Base-by-base conservation (phyloP, 2,113 vertebrate genomes). In the Apistogramma diplotaenia region DNA sequence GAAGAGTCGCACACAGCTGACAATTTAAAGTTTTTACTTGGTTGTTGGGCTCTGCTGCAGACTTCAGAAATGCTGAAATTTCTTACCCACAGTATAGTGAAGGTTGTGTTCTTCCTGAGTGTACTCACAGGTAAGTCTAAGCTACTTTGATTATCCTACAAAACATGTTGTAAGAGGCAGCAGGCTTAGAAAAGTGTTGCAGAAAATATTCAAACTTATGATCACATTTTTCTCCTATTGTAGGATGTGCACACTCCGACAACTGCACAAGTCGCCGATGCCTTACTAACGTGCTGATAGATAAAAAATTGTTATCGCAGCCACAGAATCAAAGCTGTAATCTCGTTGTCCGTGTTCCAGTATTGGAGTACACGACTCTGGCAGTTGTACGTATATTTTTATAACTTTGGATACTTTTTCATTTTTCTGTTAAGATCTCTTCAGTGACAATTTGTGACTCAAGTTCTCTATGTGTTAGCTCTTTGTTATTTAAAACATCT, bases 291-390 rank as follows among this genome's bases (percentile, higher is more conserved):
- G 49, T 49, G 67, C 33, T 94, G 54, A 89, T 94, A 15, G 11
- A 55, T 0, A 85, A 85, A 81, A 40, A 54, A 0, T 13, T 27
- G 11, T 1, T 55, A 15, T 90, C 91, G 72, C 88, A 94, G 35
- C 95, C 94, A 7, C 94, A 95, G 85, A 1, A 23, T 23, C 4
- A 80, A 7, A 75, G 79, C 54, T 96, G 95, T 70, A 76, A 53
- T 25, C 70, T 81, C 0, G 1, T 1, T 0, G 84, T 95, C 35
- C 1, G 18, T 0, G 89, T 95, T 51, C 86, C 88, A 3, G 23
- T 75, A 4, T 82, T 95, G 2, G 57, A 87, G 54, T 95, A 95
- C 55, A 75, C 92, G 58, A 95, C 93, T 2, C 56, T 95, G 13
- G 65, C 82, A 40, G 93, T 95, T 29, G 95, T 95, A 83, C 93